A percentile compares a stretch with the other conserved stretches of the same genome.
Conservation (phyloP, 1,140 invertebrate genomes). For the Augochlora pura region DNA sequence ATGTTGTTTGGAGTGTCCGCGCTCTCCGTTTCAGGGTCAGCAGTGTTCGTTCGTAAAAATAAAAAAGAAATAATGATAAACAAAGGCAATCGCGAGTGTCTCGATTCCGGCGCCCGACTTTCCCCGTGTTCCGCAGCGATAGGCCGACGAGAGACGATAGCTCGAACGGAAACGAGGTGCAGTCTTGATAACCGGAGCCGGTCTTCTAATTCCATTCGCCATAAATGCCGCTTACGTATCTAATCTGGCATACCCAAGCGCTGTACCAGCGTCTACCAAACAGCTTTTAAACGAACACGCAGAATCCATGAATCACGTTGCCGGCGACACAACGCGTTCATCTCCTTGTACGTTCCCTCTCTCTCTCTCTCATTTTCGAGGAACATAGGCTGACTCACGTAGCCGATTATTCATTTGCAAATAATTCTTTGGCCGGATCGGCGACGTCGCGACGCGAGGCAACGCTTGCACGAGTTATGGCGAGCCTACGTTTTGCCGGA, state of each 20-base stretch:
- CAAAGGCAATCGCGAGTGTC: neutral
- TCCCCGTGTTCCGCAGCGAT: slow-evolving; percentile 31
- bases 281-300: slow-evolving; percentile 60
- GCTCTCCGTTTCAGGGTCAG: neutral
- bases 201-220: slow-evolving; percentile 66
- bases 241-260: slow-evolving; percentile 63
- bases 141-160: slow-evolving; percentile 49
- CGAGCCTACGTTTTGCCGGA: too few relatives aligned
- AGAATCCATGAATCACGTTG: slow-evolving; percentile 66
- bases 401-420: slow-evolving; percentile 65
- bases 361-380: neutral
- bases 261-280: slow-evolving; percentile 51
- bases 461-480: neutral
- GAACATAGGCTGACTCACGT: slow-evolving; percentile 54
- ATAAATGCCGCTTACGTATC: slow-evolving; percentile 69
- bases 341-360: slow-evolving; percentile 6
- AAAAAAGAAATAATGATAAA: too few relatives aligned
- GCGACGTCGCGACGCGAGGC: neutral
- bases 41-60: too few relatives aligned
- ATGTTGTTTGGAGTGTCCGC: too few relatives aligned
- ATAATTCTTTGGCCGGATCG: slow-evolving; percentile 44
- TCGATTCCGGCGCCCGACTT: slow-evolving; percentile 26
- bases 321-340: slow-evolving; percentile 39
- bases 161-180: slow-evolving; percentile 62
- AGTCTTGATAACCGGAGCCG: slow-evolving; percentile 56